Evolutionary conservation across 2,797 vertebrate species (phyloP).

Genomic region (Echiichthys vipera): DNA sequence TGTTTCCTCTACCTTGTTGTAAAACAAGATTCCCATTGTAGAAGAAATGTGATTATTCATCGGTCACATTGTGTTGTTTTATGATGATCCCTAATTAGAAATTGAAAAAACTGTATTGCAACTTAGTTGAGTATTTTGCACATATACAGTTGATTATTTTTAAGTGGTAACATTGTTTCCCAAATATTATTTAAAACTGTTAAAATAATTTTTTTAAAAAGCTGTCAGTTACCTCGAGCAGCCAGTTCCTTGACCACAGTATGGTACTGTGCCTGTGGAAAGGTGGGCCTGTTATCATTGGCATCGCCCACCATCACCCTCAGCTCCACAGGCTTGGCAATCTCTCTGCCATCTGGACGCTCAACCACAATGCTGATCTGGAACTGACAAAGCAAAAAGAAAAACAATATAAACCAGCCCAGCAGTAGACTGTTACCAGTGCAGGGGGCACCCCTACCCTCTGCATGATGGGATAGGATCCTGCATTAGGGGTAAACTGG

Average conservation of each 20-base stretch:
- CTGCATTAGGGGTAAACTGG: background rate
- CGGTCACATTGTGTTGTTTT: background rate
- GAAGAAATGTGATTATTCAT: slow-evolving; percentile 13
- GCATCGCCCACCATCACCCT: slow-evolving; percentile 86
- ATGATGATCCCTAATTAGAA: background rate
- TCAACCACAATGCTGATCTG: slow-evolving; percentile 84
- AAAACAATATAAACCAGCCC: background rate
- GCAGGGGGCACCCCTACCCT: background rate
- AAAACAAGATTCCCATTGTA: slow-evolving; percentile 24
- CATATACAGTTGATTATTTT: background rate
- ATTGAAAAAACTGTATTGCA: background rate
- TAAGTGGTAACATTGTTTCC: background rate
- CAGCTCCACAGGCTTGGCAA: slow-evolving; percentile 84
- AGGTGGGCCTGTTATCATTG: slow-evolving; percentile 87
- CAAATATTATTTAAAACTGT: background rate
- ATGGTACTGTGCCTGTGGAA: slow-evolving; percentile 82
- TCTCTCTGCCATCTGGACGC: slow-evolving; percentile 84
- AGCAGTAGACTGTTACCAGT: background rate
- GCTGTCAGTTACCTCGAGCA: slow-evolving; percentile 65
- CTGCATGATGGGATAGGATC: background rate
- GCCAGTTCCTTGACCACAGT: slow-evolving; percentile 83
- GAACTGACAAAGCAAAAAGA: slow-evolving; percentile 72
- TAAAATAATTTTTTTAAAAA: background rate
- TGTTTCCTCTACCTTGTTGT: slow-evolving; percentile 26
- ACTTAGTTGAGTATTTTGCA: background rate